These are phyloP conservation scores for Temnothorax rugatulus DNA, from an alignment of 2,888 invertebrate species.

Conservation along the genomic window DNA sequence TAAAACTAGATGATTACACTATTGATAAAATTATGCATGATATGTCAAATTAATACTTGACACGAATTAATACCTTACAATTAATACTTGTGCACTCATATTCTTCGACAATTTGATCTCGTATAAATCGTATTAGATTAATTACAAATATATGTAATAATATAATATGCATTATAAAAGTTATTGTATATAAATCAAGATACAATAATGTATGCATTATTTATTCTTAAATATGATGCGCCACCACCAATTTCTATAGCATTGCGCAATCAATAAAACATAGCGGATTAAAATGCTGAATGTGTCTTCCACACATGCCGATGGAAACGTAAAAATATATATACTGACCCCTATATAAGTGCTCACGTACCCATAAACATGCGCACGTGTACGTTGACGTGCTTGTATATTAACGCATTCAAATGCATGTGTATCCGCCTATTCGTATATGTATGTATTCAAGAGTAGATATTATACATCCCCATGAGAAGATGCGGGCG, in stretches of 20 bases:
- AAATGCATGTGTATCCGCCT: conserved; percentile 70
- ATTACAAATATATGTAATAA: background rate
- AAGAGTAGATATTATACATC: conserved; percentile 78
- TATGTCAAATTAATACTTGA: conserved; percentile 1
- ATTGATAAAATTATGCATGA: background rate
- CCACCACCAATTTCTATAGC: conserved; percentile 44
- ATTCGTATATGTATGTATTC: conserved; percentile 63
- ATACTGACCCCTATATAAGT: conserved; percentile 50
- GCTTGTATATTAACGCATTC: conserved; percentile 73
- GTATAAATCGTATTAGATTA: background rate
- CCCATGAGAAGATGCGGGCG: conserved; percentile 82
- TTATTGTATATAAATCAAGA: background rate
- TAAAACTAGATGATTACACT: background rate
- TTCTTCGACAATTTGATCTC: background rate
- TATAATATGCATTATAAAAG: background rate
- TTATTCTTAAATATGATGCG: background rate
- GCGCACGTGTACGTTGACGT: conserved; percentile 52
- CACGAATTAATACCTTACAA: background rate
- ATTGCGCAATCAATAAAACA: conserved; percentile 67
- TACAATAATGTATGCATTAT: background rate
- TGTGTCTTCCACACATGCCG: conserved; percentile 54
- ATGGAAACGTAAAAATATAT: conserved; percentile 39
- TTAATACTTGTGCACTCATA: background rate
- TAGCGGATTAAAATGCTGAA: conserved; percentile 67
- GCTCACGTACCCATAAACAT: conserved; percentile 52